Percentiles rank a stretch among this genome's conserved stretches.
Conservation (phyloP, 37 sponge, comb jelly and placozoan species). For the Beroe forskalii region DNA sequence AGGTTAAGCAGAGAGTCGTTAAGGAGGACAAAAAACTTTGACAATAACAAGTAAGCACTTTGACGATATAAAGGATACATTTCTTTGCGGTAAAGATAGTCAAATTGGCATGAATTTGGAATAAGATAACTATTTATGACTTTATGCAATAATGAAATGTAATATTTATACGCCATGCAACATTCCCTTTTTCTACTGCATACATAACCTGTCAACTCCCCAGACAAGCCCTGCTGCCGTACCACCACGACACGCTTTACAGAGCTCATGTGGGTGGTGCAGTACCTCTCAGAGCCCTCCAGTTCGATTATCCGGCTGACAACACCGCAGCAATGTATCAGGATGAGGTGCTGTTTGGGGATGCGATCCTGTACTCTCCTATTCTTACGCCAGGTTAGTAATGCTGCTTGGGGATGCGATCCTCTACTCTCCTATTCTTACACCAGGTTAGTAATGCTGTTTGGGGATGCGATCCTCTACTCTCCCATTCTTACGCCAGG, state of each 20-base stretch:
- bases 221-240: conserved; percentile 40
- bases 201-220: no score
- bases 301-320: conserved; percentile 30
- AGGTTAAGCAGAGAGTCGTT: no score
- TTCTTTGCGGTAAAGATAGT: no score
- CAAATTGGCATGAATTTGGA: no score
- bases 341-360: conserved; percentile 38
- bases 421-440: conserved; percentile 35
- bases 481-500: conserved; percentile 1
- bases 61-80: no score
- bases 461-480: conserved; percentile 53
- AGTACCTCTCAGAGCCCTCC: conserved; percentile 5
- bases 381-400: background rate
- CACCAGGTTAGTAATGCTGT: conserved; percentile 5
- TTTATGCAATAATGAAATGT: no score
- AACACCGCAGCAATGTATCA: background rate
- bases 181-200: no score
- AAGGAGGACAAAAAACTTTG: no score
- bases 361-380: conserved; percentile 50
- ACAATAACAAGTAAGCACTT: no score
- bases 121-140: no score
- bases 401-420: conserved; percentile 37
- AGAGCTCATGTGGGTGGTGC: background rate
- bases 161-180: no score
- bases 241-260: conserved; percentile 37